Base-by-base conservation (phyloP, 2,888 invertebrate species). In the Cataglyphis rosenhaueri region DNA sequence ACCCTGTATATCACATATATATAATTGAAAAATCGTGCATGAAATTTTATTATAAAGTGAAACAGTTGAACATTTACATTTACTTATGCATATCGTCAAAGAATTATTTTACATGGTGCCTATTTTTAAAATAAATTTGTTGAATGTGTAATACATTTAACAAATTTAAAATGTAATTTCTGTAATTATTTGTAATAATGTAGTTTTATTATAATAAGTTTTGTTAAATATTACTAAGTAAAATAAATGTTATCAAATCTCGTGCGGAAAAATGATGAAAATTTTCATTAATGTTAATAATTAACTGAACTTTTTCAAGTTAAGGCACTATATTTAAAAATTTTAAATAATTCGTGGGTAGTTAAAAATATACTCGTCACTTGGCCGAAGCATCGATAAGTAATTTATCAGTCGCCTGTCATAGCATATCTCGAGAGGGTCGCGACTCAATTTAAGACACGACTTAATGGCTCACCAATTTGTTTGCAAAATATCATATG, bases 401-500 rank as follows among this genome's bases (percentile, higher is more conserved):
- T 21, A 70, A 68, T 78, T 70, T 52, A 78, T 70, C 64, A 35
- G 25, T 32, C 29, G 25, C 18, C 12, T 21, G 76, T 76, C 41
- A 32, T 57, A 38, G 12, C 44, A 10, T 44, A 70, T 70, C 65
- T 76, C 57, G 15, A 41, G 10, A 21, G 48, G 52, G 76, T 76
- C 59, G 10, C 76, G 41, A 76, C 32, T 41, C n/a, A 25, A n/a
- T 29, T 66, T 68, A 76, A 76, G 66, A 76, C 25, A 55, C 9
- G 64, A 29, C 65, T 65, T 76, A 59, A 55, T 65, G n/a, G 29
- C 6, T 57, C 32, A 32, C 21, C 35, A 76, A 65, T 52, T 76
- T 52, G 38, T 70, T 68, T 70, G 70, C 68, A 70, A 78, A 57
- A 70, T n/a, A 59, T 59, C 74, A n/a, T 68, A n/a, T 21, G 38